Conservation (phyloP, 1,140 invertebrate species). For the Mamestra configurata region DNA sequence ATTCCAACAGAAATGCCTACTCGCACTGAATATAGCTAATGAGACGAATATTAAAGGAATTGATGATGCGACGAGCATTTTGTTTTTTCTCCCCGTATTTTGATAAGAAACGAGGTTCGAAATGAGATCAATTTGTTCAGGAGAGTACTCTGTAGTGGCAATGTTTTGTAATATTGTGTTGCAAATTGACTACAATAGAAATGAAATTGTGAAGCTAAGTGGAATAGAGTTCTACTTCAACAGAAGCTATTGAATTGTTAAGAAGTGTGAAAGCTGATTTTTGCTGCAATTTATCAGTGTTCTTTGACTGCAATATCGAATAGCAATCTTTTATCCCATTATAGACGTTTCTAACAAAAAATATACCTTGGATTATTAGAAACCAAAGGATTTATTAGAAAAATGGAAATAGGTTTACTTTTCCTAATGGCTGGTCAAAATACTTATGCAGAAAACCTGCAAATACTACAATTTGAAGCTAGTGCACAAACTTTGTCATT, state of each 20-base stretch:
- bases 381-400: no score
- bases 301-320: not conserved
- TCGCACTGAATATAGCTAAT: constrained; percentile 81
- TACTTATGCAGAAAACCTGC: no score
- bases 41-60: constrained; percentile 78
- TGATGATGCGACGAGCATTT: constrained; percentile 48
- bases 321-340: no score
- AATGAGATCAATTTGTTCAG: constrained; percentile 5
- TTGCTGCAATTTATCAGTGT: not conserved
- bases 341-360: no score
- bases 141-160: constrained; percentile 1
- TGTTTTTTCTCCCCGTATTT: constrained; percentile 30
- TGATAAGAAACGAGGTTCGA: not conserved
- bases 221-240: not conserved
- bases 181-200: not conserved
- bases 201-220: not conserved
- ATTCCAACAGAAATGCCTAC: constrained; percentile 80
- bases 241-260: not conserved
- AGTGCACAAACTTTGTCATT: no score
- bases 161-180: constrained; percentile 9
- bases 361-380: no score
- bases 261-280: not conserved
- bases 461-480: no score
- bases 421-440: no score
- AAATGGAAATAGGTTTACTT: no score